These are phyloP conservation scores for Centropyge bicolor DNA, from an alignment of 2,797 vertebrate genomes.

Conservation along the genomic window DNA sequence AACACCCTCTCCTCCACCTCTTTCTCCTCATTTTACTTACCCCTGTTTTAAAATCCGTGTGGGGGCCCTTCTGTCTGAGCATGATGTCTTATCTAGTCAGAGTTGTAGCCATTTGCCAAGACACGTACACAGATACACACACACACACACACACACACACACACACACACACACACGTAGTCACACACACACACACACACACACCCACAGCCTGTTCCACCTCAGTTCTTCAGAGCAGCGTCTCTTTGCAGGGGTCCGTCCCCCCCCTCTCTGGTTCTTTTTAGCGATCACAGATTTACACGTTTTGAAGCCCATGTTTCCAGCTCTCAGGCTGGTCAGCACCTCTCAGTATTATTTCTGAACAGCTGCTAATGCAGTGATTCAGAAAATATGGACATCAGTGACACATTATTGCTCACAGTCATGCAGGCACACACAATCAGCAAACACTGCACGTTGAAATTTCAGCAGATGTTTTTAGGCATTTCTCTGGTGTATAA, in stretches of 20 bases:
- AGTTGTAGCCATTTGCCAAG: constrained; percentile 81
- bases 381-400: constrained; percentile 56
- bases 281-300: constrained; percentile 54
- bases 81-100: constrained; percentile 82
- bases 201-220: constrained; percentile 71
- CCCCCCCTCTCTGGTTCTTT: constrained; percentile 44
- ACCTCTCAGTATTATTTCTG: constrained; percentile 79
- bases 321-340: constrained; percentile 59
- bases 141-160: constrained; percentile 37
- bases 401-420: constrained; percentile 18
- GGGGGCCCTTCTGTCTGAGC: constrained; percentile 88
- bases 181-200: constrained; percentile 46
- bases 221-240: constrained; percentile 76
- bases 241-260: constrained; percentile 37
- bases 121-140: constrained; percentile 57
- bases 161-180: constrained; percentile 49
- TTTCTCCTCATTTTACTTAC: constrained; percentile 63
- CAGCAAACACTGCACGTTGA: constrained; percentile 49
- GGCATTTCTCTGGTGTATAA: constrained; percentile 34
- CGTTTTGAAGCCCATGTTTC: constrained; percentile 53
- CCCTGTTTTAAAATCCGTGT: constrained; percentile 70
- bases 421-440: constrained; percentile 45
- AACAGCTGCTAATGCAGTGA: constrained; percentile 56
- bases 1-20: constrained; percentile 65
- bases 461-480: constrained; percentile 38